Conservation (phyloP, 2,888 invertebrate species). For the Elmis aenea region DNA sequence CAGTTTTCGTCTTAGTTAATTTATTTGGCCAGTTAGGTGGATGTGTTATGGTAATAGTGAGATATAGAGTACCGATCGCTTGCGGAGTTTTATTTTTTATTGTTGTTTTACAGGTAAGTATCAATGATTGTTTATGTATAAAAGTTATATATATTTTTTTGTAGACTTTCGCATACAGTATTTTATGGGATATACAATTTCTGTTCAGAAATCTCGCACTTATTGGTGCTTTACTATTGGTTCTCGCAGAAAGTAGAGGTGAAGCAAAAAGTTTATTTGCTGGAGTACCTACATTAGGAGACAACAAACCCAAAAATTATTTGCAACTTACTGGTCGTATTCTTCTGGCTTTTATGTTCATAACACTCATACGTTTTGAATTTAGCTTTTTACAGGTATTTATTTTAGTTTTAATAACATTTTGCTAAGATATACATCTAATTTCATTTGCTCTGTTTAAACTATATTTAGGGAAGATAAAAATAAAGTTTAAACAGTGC, state of each 20-base stretch:
- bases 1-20: constrained; percentile 92
- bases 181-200: constrained; percentile 98
- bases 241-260: constrained; percentile 92
- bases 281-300: constrained; percentile 86
- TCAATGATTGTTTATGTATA: not conserved
- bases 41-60: constrained; percentile 90
- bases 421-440: too few relatives aligned
- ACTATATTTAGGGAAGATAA: too few relatives aligned
- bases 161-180: constrained; percentile 91
- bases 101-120: constrained; percentile 84
- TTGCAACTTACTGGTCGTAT: constrained; percentile 93
- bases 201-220: constrained; percentile 93
- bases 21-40: constrained; percentile 94
- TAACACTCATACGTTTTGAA: constrained; percentile 92
- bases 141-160: constrained; percentile 30
- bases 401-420: constrained; percentile 7
- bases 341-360: constrained; percentile 97
- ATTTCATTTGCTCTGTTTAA: too few relatives aligned
- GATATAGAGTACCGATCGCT: constrained; percentile 86
- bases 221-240: constrained; percentile 92
- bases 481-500: too few relatives aligned
- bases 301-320: constrained; percentile 95
- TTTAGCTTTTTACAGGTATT: constrained; percentile 78
- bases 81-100: constrained; percentile 92
- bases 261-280: constrained; percentile 95